Base-by-base conservation (phyloP, 2,797 vertebrate genomes). In the Synaphobranchus kaupii region DNA sequence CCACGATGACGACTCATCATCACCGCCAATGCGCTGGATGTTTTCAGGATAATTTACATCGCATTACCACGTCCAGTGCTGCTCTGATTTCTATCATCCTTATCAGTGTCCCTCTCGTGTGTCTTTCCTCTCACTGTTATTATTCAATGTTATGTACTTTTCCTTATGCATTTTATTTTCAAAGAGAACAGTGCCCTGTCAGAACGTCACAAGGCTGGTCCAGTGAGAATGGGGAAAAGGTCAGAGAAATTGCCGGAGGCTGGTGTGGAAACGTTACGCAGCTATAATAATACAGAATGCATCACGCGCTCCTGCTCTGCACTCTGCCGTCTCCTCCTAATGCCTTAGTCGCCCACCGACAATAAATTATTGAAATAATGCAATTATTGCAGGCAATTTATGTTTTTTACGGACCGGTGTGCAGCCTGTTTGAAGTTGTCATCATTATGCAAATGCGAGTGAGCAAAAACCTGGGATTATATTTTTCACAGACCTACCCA, bases 31-130 rank as follows among this genome's bases (percentile, higher is more conserved):
- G 58, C 71, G 13, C 31, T 34, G 71, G 28, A 73, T 76, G 60
- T n/a, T 15, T 34, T 17, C 34, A 44, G 86, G 8, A 31, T 44
- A 50, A 58, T 84, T 87, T 87, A 56, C 66, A 60, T 87, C 44
- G 84, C 15, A 56, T 56, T 48, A 80, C 68, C 22, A 8, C 83
- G 28, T 71, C 85, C 15, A 17, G 73, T 22, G 7, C 22, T 28
- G 3, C 66, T 68, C 20, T 58, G 60, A 87, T 87, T 84, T 73
- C 17, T 84, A 52, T 50, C 50, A 85, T 48, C 60, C 68, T 66
- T 50, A 87, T 78, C 82, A 22, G 25, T 31, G 20, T 17, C 10
- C 31, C 34, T 78, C n/a, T 58, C 4, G 6, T 52, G 82, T 0
- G 28, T 3, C 52, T 68, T 28, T 9, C 31, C 39, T 56, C 34